Evolutionary conservation across 2,888 invertebrate genomes (phyloP).

Genomic region (Margaritifera margaritifera): DNA sequence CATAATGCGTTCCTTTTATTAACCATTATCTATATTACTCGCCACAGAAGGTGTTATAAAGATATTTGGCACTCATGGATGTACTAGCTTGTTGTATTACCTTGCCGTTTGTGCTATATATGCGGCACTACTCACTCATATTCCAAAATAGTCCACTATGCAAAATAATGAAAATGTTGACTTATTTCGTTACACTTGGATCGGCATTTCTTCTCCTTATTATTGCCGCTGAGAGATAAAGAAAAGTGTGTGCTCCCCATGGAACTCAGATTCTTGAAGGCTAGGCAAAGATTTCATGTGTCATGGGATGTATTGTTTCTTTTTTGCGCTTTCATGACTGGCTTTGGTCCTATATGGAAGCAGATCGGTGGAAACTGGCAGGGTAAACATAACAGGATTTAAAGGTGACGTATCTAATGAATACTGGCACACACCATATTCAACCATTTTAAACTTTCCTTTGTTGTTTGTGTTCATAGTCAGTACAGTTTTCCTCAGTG

Average conservation of each 20-base stretch:
- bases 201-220: constrained; percentile 1
- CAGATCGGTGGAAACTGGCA: no score
- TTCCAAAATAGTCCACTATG: background rate
- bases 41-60: no score
- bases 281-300: background rate
- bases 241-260: no score
- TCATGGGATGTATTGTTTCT: no score
- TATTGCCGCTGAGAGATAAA: background rate
- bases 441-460: no score
- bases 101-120: background rate
- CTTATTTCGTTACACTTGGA: constrained; percentile 2
- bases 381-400: background rate
- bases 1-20: no score
- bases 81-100: constrained; percentile 5
- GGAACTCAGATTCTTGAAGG: constrained; percentile 1
- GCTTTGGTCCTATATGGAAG: no score
- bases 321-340: no score
- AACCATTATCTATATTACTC: no score
- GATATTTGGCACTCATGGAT: constrained; percentile 7
- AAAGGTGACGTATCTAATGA: background rate
- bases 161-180: background rate
- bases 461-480: no score
- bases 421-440: no score
- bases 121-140: background rate
- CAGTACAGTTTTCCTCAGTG: background rate